Percentiles rank a stretch among this genome's conserved stretches.
These are phyloP conservation scores for Leptinotarsa defecta DNA, from an alignment of 1,140 invertebrate genomes.

Conservation along the genomic window DNA sequence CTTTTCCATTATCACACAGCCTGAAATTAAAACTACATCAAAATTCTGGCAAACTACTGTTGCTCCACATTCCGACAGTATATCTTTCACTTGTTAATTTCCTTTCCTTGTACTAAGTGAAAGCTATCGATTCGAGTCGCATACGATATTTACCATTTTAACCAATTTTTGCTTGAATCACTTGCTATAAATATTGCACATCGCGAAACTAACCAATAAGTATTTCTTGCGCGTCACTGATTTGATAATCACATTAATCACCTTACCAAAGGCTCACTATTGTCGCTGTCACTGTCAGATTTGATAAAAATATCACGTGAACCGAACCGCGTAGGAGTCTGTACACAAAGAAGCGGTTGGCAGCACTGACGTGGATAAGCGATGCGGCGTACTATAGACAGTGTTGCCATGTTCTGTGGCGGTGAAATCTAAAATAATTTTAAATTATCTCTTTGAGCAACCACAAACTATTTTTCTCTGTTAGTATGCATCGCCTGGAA, in stretches of 20 bases:
- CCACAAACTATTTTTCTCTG: no score
- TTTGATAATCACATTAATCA: not conserved
- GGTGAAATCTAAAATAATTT: no score
- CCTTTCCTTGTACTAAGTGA: slow-evolving; percentile 7
- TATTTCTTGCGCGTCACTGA: not conserved
- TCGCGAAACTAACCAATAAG: not conserved
- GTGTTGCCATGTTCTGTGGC: no score
- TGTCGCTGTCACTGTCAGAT: slow-evolving; percentile 2
- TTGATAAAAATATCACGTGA: not conserved
- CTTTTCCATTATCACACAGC: slow-evolving; percentile 58
- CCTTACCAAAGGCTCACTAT: not conserved
- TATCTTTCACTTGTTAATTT: slow-evolving; percentile 8
- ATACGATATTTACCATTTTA: slow-evolving; percentile 16
- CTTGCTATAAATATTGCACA: slow-evolving; percentile 4
- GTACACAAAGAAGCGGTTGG: no score
- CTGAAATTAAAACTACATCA: not conserved
- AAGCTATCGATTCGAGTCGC: not conserved
- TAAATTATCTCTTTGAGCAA: no score
- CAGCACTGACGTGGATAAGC: no score
- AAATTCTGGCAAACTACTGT: not conserved
- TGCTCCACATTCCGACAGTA: slow-evolving; percentile 3
- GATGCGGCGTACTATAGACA: no score
- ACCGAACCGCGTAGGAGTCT: no score
- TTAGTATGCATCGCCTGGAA: no score
- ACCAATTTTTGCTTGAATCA: not conserved